Conservation (phyloP, 2,888 invertebrate genomes). For the Hanleya hanleyi region DNA sequence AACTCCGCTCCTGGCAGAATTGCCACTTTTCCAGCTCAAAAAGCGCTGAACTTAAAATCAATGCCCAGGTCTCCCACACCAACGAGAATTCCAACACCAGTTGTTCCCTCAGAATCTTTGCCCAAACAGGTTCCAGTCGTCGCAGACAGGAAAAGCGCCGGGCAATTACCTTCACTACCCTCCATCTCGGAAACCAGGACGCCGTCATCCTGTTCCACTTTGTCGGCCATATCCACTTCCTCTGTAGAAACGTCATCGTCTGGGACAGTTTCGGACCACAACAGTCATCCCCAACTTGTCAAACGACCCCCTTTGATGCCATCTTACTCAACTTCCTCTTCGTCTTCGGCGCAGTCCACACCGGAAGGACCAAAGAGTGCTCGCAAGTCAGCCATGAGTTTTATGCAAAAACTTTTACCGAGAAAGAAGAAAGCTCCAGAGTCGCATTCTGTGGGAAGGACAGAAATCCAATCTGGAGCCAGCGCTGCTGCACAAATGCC, state of each 20-base stretch:
- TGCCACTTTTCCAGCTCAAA: conserved; percentile 59
- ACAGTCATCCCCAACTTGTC: background rate
- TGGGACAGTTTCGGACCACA: background rate
- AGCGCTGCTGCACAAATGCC: background rate
- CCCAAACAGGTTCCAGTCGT: background rate
- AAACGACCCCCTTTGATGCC: background rate
- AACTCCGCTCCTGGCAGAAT: conserved; percentile 64
- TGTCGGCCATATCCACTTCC: conserved; percentile 34
- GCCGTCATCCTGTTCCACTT: conserved; percentile 44
- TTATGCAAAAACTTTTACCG: conserved; percentile 63
- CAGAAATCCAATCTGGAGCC: background rate
- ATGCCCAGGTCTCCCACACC: background rate
- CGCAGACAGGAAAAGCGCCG: background rate
- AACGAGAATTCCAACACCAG: background rate
- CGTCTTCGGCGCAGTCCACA: conserved; percentile 8
- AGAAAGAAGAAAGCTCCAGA: conserved; percentile 55
- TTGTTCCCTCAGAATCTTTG: background rate
- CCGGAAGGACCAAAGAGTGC: background rate
- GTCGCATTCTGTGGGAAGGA: background rate
- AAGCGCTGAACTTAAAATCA: conserved; percentile 15
- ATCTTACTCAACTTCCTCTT: background rate
- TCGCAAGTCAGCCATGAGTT: conserved; percentile 34
- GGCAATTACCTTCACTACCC: conserved; percentile 39
- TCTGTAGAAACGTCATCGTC: conserved; percentile 23
- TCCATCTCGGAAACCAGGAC: conserved; percentile 46